phyloP scores from a whole-genome alignment of 1,140 invertebrate species.

The Drosophila sproati region DNA sequence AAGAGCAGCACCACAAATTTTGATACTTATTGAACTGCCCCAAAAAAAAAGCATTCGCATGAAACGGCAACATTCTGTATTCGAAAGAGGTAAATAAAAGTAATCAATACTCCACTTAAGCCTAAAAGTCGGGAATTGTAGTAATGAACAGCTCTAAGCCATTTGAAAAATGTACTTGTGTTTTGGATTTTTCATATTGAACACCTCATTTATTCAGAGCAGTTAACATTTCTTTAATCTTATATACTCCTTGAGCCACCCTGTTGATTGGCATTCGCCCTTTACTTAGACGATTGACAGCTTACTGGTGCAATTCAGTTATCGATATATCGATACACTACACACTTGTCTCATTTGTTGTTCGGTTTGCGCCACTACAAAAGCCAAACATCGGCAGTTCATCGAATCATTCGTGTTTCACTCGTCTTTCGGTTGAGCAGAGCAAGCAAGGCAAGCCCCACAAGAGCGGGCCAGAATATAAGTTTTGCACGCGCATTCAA shows the following conservation, averaged over 20 bases:
- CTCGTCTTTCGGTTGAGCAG: constrained; percentile 34
- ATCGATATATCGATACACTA: constrained; percentile 15
- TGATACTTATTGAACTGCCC: not conserved
- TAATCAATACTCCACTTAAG: no score
- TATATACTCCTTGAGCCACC: not conserved
- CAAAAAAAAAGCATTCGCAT: not conserved
- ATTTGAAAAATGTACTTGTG: no score
- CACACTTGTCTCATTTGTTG: not conserved
- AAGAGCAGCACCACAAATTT: not conserved
- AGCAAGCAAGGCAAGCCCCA: not conserved
- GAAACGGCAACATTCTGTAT: not conserved
- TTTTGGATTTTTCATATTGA: no score
- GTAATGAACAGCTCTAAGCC: no score
- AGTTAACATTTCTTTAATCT: no score
- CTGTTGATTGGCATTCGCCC: not conserved
- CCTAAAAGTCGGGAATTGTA: no score
- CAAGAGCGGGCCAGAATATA: constrained; percentile 4
- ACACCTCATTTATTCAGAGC: no score
- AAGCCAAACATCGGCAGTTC: constrained; percentile 21
- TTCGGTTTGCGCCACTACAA: constrained; percentile 23
- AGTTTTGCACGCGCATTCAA: constrained; percentile 42
- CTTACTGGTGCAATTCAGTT: not conserved
- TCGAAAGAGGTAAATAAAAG: no score
- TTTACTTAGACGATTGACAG: not conserved
- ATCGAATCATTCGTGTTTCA: constrained; percentile 38